Percentiles rank a stretch among this genome's conserved stretches.
phyloP scores from a whole-genome alignment of 2,888 invertebrate species.

The Spisula subtruncata region DNA sequence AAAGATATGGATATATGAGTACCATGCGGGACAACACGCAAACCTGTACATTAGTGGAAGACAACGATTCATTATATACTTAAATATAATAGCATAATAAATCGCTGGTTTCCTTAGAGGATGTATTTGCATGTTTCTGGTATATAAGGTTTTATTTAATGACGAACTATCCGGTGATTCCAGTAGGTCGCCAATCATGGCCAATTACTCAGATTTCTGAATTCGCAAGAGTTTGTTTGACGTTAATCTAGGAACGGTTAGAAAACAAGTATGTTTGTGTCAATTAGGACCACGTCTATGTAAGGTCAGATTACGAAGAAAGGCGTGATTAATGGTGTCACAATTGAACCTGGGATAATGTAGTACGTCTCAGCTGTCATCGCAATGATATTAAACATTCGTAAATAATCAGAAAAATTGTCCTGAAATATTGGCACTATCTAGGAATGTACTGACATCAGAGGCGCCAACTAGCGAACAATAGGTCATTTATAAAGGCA shows the following conservation, averaged over 20 bases:
- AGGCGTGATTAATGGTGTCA: slow-evolving; percentile 5
- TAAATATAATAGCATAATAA: background rate
- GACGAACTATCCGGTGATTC: background rate
- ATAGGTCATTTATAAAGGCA: background rate
- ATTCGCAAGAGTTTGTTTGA: background rate
- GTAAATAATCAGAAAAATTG: background rate
- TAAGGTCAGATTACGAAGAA: background rate
- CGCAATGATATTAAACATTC: background rate
- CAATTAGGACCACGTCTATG: background rate
- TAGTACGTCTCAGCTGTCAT: background rate
- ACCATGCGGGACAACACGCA: too few relatives aligned
- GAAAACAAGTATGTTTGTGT: background rate
- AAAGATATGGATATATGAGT: too few relatives aligned
- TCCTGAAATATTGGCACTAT: too few relatives aligned
- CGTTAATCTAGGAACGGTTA: background rate
- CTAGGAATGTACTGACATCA: background rate
- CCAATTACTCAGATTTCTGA: slow-evolving; percentile 7
- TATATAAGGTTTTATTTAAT: background rate
- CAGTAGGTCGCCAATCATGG: background rate
- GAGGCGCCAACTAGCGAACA: too few relatives aligned
- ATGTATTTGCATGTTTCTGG: background rate
- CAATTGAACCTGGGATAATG: background rate
- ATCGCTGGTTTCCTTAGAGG: background rate
- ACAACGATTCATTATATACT: too few relatives aligned
- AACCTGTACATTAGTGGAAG: too few relatives aligned